Evolutionary conservation across 2,888 invertebrate species (phyloP).

Genomic region (Torymus aiolomorphi): DNA sequence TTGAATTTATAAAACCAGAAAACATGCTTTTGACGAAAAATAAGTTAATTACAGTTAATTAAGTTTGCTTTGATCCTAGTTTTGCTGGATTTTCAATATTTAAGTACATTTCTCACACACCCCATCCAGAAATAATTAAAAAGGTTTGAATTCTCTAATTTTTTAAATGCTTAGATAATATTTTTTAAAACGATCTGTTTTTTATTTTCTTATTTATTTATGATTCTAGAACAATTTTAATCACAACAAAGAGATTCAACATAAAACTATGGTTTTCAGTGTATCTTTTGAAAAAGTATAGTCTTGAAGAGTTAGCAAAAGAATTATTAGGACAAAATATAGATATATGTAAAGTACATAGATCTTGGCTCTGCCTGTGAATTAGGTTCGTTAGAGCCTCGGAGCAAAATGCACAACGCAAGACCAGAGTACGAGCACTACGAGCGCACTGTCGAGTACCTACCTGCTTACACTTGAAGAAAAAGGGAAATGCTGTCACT

Average conservation of each 20-base stretch:
- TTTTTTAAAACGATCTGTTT: neutral
- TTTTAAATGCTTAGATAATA: too few relatives aligned
- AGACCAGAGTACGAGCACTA: too few relatives aligned
- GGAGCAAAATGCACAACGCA: too few relatives aligned
- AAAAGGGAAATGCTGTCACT: neutral
- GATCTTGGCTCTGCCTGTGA: too few relatives aligned
- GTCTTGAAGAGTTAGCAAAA: constrained; percentile 78
- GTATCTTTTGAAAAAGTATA: constrained; percentile 77
- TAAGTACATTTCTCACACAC: constrained; percentile 87
- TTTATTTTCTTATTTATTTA: neutral
- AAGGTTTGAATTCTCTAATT: too few relatives aligned
- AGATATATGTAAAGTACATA: too few relatives aligned
- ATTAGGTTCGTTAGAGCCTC: too few relatives aligned
- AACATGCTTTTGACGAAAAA: constrained; percentile 79
- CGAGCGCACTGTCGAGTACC: too few relatives aligned
- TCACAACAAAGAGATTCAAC: neutral
- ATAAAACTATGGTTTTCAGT: constrained; percentile 81
- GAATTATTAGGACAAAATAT: constrained; percentile 85
- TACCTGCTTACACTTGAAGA: too few relatives aligned
- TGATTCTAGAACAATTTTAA: neutral
- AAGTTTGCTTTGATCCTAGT: constrained; percentile 82
- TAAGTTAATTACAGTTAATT: constrained; percentile 82
- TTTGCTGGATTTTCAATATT: constrained; percentile 96
- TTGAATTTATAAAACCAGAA: constrained; percentile 77
- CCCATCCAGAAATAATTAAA: constrained; percentile 69